Conservation (phyloP, 2,113 vertebrate species). For the Solea senegalensis region DNA sequence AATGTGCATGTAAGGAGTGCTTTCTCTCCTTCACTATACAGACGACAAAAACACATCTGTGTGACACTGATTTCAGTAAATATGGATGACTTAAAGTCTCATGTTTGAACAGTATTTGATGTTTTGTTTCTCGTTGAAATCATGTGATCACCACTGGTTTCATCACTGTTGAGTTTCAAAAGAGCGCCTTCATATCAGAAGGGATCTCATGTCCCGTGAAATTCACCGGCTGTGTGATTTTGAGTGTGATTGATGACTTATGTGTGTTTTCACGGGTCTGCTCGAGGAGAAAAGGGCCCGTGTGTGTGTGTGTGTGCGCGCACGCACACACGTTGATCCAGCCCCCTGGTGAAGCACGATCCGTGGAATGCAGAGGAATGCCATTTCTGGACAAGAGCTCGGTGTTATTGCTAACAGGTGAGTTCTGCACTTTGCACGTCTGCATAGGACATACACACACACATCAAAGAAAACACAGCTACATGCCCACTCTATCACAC, state of each 20-base stretch:
- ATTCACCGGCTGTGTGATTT: slow-evolving; percentile 40
- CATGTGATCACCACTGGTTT: slow-evolving; percentile 11
- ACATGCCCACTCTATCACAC: slow-evolving; percentile 25
- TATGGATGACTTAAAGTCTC: no score
- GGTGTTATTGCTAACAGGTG: slow-evolving; percentile 85
- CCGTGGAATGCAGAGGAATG: slow-evolving; percentile 81
- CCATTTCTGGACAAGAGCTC: slow-evolving; percentile 72
- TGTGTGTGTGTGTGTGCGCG: slow-evolving; percentile 43
- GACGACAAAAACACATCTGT: no score
- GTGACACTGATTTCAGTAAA: background rate
- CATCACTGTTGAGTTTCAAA: slow-evolving; percentile 25
- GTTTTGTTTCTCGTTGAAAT: no score
- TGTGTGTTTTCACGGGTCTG: slow-evolving; percentile 44
- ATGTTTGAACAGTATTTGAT: no score
- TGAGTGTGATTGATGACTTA: slow-evolving; percentile 62
- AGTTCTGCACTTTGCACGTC: slow-evolving; percentile 71
- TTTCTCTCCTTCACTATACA: background rate
- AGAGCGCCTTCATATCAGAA: slow-evolving; percentile 25
- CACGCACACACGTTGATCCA: slow-evolving; percentile 62
- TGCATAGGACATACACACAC: slow-evolving; percentile 59
- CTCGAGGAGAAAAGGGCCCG: slow-evolving; percentile 34
- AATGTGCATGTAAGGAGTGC: background rate
- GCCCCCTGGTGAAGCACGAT: slow-evolving; percentile 83
- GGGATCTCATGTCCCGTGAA: slow-evolving; percentile 43
- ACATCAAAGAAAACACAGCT: slow-evolving; percentile 59